Evolutionary conservation across 2,113 vertebrate species (phyloP).

Genomic region (Aphelocoma coerulescens): DNA sequence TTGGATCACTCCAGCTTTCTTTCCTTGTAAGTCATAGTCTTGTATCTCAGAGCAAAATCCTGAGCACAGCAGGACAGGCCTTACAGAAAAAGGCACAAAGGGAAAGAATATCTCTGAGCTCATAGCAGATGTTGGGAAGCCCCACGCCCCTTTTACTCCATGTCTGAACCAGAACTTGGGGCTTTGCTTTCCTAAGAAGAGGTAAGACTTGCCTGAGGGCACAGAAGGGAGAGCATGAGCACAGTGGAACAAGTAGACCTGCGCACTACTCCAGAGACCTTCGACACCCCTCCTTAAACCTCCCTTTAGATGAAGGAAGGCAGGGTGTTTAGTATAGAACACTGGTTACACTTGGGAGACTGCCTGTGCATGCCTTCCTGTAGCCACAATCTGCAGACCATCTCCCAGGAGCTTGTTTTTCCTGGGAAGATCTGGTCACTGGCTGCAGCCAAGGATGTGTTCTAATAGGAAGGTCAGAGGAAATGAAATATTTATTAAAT

Average conservation of each 20-base stretch:
- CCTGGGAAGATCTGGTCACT: not conserved
- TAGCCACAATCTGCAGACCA: not conserved
- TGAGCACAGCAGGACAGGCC: not conserved
- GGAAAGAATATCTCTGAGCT: not conserved
- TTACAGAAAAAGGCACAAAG: not conserved
- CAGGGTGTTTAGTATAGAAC: not conserved
- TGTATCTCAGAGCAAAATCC: not conserved
- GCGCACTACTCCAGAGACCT: not conserved
- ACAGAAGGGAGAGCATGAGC: not conserved
- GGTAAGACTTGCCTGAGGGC: not conserved
- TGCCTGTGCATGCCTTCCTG: not conserved
- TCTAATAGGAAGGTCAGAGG: conserved; percentile 2
- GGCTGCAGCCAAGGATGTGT: not conserved
- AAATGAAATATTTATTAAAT: conserved; percentile 52
- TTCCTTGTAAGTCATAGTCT: not conserved
- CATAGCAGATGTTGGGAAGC: not conserved
- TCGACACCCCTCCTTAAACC: not conserved
- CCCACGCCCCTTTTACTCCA: not conserved
- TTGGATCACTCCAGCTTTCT: not conserved
- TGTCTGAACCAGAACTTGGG: not conserved
- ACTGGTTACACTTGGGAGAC: not conserved
- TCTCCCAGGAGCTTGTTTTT: not conserved
- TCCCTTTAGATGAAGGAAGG: not conserved
- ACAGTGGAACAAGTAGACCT: not conserved
- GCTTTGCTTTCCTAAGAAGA: not conserved